phyloP scores from a whole-genome alignment of 2,113 vertebrate species.

The Thamnaconus septentrionalis region DNA sequence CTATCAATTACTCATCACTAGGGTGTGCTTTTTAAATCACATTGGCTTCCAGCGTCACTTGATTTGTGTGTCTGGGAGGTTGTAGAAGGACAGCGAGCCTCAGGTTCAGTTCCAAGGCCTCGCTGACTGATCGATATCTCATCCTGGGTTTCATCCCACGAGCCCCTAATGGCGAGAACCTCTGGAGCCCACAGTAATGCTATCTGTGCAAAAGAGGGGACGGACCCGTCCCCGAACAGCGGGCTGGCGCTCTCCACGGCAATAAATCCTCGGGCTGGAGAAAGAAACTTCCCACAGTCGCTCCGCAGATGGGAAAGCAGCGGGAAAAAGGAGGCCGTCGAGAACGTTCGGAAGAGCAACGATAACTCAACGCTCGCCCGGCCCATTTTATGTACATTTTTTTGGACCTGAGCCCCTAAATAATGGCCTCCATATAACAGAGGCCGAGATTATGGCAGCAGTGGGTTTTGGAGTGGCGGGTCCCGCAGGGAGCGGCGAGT shows the following conservation, averaged over 20 bases:
- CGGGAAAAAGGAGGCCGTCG: conserved; percentile 39
- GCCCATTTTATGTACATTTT: conserved; percentile 45
- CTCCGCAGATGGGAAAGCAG: conserved; percentile 41
- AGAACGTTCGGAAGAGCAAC: conserved; percentile 65
- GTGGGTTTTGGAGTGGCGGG: conserved; percentile 70
- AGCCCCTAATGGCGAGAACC: conserved; percentile 94
- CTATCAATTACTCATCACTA: neutral
- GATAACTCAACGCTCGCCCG: conserved; percentile 59
- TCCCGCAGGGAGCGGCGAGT: conserved; percentile 67
- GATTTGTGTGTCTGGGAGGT: conserved; percentile 15
- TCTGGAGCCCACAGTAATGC: conserved; percentile 91
- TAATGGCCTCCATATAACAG: conserved; percentile 69
- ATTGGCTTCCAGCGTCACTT: conserved; percentile 18
- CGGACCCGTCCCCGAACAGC: conserved; percentile 80
- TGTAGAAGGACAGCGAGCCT: conserved; percentile 39
- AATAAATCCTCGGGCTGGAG: conserved; percentile 75
- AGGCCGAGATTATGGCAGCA: conserved; percentile 70
- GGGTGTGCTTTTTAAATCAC: conserved; percentile 14
- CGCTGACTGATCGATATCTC: conserved; percentile 91
- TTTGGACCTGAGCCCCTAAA: conserved; percentile 59
- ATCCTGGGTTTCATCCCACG: conserved; percentile 92
- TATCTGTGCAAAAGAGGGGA: conserved; percentile 85
- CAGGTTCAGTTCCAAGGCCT: conserved; percentile 82
- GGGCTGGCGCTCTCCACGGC: conserved; percentile 74
- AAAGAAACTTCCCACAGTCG: conserved; percentile 65